A percentile compares a stretch with the other conserved stretches of the same genome.
Evolutionary conservation across 2,888 invertebrate species (phyloP).

Genomic region (Dicyrtoma fusca): DNA sequence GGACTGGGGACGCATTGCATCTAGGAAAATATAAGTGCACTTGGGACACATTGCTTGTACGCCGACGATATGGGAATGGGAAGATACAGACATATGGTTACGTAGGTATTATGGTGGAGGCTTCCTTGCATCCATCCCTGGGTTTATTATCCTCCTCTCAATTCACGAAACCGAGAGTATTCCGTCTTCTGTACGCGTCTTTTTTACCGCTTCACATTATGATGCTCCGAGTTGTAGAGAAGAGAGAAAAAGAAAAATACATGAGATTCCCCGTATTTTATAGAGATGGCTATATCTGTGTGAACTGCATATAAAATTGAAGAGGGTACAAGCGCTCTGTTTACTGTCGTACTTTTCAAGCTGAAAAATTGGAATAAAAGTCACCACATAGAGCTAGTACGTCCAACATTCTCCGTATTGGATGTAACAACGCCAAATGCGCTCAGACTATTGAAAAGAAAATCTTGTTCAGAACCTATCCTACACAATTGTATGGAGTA

Average conservation of each 20-base stretch:
- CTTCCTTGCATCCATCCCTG: conserved; percentile 9
- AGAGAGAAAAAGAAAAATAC: no score
- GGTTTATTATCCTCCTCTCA: conserved; percentile 25
- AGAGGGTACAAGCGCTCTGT: no score
- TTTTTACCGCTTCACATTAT: background rate
- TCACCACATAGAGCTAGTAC: background rate
- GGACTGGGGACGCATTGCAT: no score
- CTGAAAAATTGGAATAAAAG: no score
- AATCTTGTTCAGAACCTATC: conserved; percentile 15
- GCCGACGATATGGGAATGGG: no score
- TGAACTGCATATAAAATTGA: background rate
- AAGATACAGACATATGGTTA: no score
- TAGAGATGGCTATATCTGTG: background rate
- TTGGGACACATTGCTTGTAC: conserved; percentile 8
- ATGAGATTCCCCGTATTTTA: no score
- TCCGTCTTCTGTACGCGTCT: background rate
- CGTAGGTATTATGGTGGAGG: background rate
- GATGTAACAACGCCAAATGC: background rate
- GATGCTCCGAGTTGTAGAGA: no score
- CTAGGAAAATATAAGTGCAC: no score
- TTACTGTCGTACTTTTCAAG: no score
- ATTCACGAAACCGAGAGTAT: conserved; percentile 18
- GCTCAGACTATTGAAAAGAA: conserved; percentile 20
- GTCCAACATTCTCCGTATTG: background rate
- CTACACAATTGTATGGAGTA: conserved; percentile 3